Conservation (phyloP, 2,113 vertebrate species). For the Phainopepla nitens region DNA sequence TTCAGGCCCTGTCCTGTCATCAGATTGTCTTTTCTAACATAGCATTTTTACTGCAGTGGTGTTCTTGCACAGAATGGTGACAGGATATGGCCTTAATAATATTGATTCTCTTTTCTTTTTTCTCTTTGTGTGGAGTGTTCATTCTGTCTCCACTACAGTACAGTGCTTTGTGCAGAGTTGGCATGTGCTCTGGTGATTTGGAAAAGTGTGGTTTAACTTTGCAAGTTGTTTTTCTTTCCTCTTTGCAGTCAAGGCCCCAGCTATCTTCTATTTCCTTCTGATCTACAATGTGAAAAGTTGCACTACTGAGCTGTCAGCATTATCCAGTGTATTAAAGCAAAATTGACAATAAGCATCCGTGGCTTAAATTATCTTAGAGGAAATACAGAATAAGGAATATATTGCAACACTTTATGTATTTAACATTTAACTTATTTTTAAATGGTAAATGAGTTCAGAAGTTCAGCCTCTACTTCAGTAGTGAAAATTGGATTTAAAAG, state of each 20-base stretch:
- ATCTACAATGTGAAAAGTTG: constrained; percentile 75
- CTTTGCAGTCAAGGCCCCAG: neutral
- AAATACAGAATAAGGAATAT: neutral
- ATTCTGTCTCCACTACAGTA: constrained; percentile 29
- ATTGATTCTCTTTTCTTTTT: neutral
- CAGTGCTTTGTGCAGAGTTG: constrained; percentile 57
- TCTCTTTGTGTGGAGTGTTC: constrained; percentile 18
- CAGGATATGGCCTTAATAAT: constrained; percentile 46
- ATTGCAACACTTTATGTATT: constrained; percentile 36
- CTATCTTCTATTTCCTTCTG: constrained; percentile 36
- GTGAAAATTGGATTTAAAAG: constrained; percentile 34
- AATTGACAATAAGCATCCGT: neutral
- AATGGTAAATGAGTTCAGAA: neutral
- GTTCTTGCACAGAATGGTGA: constrained; percentile 51
- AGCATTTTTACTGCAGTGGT: constrained; percentile 59
- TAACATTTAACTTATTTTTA: constrained; percentile 35
- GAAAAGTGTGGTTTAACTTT: constrained; percentile 22
- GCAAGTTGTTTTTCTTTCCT: constrained; percentile 17
- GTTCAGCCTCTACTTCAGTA: constrained; percentile 19
- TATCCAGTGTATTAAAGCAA: neutral
- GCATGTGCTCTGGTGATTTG: constrained; percentile 38
- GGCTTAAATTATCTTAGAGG: neutral
- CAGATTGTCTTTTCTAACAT: constrained; percentile 49
- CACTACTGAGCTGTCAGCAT: constrained; percentile 59
- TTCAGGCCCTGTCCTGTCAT: constrained; percentile 47